These are phyloP conservation scores for Drosophila maculinotata DNA, from an alignment of 2,888 invertebrate species.

Conservation along the genomic window DNA sequence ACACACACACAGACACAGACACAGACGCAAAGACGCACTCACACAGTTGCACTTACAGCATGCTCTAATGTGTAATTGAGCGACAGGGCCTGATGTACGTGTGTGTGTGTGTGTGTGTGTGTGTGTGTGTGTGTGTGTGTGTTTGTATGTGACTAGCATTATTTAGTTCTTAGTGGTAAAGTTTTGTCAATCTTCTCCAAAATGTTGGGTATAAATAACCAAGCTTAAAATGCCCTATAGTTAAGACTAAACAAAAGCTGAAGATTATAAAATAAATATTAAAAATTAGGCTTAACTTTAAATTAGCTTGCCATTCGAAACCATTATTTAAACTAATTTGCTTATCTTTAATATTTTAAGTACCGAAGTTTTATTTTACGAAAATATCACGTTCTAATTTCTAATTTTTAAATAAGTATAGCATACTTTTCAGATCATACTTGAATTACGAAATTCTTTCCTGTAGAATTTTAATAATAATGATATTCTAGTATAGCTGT, in stretches of 20 bases:
- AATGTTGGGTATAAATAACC: background rate
- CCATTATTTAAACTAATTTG: background rate
- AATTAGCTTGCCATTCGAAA: background rate
- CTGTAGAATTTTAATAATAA: too few species aligned
- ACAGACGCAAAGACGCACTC: too few species aligned
- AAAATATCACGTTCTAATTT: too few species aligned
- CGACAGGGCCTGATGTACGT: background rate
- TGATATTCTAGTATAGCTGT: too few species aligned
- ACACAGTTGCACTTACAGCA: background rate
- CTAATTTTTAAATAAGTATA: too few species aligned
- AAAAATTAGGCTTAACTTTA: background rate
- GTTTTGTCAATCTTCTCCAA: slow-evolving; percentile 4
- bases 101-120: too few species aligned
- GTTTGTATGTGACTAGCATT: slow-evolving; percentile 17
- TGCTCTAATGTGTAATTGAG: slow-evolving; percentile 13
- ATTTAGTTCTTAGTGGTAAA: slow-evolving; percentile 3
- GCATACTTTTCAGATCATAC: too few species aligned
- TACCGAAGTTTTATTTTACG: too few species aligned
- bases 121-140: background rate
- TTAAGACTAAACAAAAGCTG: background rate
- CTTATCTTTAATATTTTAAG: background rate
- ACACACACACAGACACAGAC: background rate
- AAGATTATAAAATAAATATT: too few species aligned
- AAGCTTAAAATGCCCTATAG: background rate
- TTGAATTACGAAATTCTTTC: too few species aligned